Percentiles rank a stretch among this genome's conserved stretches.
Evolutionary conservation across 2,888 invertebrate genomes (phyloP).

Genomic region (Diploptera punctata): DNA sequence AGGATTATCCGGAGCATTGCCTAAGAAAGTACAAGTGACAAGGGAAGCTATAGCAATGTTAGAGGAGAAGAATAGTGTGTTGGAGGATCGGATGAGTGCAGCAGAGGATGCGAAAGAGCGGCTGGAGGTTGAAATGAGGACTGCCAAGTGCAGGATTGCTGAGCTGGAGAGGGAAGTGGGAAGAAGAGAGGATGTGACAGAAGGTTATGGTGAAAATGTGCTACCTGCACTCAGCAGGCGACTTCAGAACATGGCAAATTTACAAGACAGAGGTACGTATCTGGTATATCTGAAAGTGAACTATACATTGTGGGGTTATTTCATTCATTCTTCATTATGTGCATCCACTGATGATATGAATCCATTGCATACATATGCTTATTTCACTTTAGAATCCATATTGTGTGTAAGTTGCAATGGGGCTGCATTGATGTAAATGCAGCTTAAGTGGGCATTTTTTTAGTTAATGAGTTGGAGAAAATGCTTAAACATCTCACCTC

Average conservation of each 20-base stretch:
- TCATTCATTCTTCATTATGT: no score
- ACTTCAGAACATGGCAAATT: constrained; percentile 50
- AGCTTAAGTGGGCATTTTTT: no score
- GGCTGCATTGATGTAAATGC: no score
- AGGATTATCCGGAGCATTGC: constrained; percentile 59
- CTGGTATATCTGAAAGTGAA: no score
- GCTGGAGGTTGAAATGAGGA: not conserved
- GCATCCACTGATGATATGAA: no score
- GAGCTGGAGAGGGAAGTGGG: constrained; percentile 21
- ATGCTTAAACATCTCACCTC: no score
- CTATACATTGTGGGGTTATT: no score
- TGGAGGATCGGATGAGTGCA: constrained; percentile 24
- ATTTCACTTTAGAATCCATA: no score
- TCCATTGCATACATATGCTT: no score
- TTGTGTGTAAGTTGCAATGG: no score
- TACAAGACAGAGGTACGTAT: constrained; percentile 54
- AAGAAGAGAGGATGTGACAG: constrained; percentile 60
- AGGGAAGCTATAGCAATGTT: not conserved
- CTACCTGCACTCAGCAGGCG: constrained; percentile 47
- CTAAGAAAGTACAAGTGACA: constrained; percentile 29
- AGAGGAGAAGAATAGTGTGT: constrained; percentile 19
- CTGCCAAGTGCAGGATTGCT: not conserved
- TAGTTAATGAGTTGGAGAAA: no score
- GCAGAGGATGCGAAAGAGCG: not conserved
- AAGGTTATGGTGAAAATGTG: constrained; percentile 60